Conservation (phyloP, 1,140 invertebrate genomes). For the Monochamus saltuarius region DNA sequence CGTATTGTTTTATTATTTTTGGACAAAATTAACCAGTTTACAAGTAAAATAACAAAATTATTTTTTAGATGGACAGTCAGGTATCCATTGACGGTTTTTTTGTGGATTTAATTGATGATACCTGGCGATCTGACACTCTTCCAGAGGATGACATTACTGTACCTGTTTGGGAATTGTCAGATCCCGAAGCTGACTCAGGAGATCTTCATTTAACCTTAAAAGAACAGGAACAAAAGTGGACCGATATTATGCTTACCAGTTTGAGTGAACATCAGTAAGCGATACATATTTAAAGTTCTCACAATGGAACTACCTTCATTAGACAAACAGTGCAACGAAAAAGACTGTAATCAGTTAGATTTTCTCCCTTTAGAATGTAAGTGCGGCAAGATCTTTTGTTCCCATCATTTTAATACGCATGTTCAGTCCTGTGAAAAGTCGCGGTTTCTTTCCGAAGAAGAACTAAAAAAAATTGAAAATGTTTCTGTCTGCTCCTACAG, state of each 20-base stretch:
- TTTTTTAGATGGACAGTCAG: constrained; percentile 46
- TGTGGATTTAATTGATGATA: constrained; percentile 85
- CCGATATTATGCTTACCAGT: constrained; percentile 70
- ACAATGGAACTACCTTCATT: constrained; percentile 58
- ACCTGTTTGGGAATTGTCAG: constrained; percentile 82
- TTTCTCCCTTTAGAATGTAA: constrained; percentile 58
- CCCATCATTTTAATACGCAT: constrained; percentile 56
- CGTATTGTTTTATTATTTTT: too few relatives aligned
- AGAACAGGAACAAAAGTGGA: constrained; percentile 90
- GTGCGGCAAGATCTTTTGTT: constrained; percentile 57
- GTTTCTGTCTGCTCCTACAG: constrained; percentile 54
- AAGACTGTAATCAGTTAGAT: constrained; percentile 56
- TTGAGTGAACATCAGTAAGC: constrained; percentile 50
- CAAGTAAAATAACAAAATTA: background rate
- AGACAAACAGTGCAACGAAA: constrained; percentile 56
- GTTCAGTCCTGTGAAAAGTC: constrained; percentile 44
- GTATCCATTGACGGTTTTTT: constrained; percentile 69
- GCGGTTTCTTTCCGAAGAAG: constrained; percentile 44
- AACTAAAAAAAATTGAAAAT: constrained; percentile 52
- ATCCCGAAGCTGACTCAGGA: constrained; percentile 91
- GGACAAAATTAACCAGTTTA: too few relatives aligned
- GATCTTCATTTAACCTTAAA: constrained; percentile 86
- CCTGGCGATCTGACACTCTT: constrained; percentile 83
- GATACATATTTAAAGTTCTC: constrained; percentile 2
- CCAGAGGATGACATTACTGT: constrained; percentile 90